These are phyloP conservation scores for Mugil cephalus DNA, from an alignment of 2,113 vertebrate genomes.

Conservation along the genomic window DNA sequence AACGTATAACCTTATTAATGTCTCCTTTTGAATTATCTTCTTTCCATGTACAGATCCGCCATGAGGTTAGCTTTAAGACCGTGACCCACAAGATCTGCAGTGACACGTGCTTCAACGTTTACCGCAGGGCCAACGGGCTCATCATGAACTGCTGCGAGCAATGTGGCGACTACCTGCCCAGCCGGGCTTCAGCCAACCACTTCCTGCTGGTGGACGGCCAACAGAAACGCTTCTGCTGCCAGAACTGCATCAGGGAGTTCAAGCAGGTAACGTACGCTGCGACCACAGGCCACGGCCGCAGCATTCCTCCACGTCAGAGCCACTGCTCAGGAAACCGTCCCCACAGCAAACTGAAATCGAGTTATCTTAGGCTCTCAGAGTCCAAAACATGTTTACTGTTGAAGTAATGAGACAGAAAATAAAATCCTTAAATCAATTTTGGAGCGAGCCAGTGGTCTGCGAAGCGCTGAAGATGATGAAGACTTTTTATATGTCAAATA, in stretches of 20 bases:
- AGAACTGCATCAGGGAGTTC: slow-evolving; percentile 95
- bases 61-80: slow-evolving; percentile 99
- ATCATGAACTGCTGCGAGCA: slow-evolving; percentile 99
- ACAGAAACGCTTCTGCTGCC: slow-evolving; percentile 98
- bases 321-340: background rate
- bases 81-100: slow-evolving; percentile 99
- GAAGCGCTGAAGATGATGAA: too few species aligned
- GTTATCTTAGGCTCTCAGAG: background rate
- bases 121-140: slow-evolving; percentile 96
- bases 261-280: slow-evolving; percentile 89
- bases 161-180: slow-evolving; percentile 97
- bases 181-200: slow-evolving; percentile 94
- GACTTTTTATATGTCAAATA: too few species aligned
- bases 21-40: too few species aligned
- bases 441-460: background rate
- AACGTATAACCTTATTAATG: too few species aligned
- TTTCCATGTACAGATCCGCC: slow-evolving; percentile 89
- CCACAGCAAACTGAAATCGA: background rate
- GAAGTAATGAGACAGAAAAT: background rate
- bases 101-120: slow-evolving; percentile 97
- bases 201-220: slow-evolving; percentile 94
- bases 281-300: background rate
- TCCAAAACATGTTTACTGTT: background rate
- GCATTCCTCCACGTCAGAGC: background rate
- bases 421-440: background rate